Conservation (phyloP, 1,140 invertebrate species). For the Tyrophagus putrescentiae region DNA sequence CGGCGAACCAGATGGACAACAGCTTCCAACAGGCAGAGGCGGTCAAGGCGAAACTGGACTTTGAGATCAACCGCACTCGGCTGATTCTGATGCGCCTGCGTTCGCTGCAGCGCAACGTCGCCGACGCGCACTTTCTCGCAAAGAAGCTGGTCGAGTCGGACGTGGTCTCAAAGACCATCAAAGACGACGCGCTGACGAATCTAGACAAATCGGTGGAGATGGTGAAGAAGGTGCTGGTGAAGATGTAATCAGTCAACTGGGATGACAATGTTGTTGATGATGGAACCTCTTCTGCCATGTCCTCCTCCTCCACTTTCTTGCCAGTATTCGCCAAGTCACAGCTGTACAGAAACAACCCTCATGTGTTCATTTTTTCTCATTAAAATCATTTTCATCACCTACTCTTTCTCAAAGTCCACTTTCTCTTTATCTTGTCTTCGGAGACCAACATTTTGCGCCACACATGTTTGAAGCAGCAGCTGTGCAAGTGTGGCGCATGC, state of each 20-base stretch:
- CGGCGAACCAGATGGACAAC: neutral
- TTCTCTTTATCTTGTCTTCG: too few species aligned
- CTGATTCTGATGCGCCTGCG: constrained; percentile 7
- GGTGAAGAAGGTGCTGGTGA: neutral
- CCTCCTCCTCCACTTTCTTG: too few species aligned
- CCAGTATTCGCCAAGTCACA: too few species aligned
- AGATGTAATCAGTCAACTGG: constrained; percentile 5
- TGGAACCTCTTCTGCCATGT: too few species aligned
- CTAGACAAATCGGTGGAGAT: constrained; percentile 1
- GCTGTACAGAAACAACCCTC: too few species aligned
- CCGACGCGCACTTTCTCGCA: neutral
- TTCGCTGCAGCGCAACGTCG: constrained; percentile 2
- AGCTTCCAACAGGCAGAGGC: neutral
- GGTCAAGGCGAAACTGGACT: constrained; percentile 1
- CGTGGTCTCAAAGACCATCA: neutral
- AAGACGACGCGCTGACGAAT: neutral
- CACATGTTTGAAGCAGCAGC: too few species aligned
- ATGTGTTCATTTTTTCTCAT: too few species aligned
- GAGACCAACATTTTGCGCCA: too few species aligned
- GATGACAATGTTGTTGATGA: too few species aligned
- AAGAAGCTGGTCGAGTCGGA: constrained; percentile 11
- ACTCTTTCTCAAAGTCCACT: too few species aligned
- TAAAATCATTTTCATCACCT: too few species aligned
- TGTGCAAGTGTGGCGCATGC: too few species aligned
- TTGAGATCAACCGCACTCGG: constrained; percentile 2